Evolutionary conservation across 2,888 invertebrate genomes (phyloP), one percentile per base, ranked within the genome.

Genomic region (Abscondita cerata): DNA sequence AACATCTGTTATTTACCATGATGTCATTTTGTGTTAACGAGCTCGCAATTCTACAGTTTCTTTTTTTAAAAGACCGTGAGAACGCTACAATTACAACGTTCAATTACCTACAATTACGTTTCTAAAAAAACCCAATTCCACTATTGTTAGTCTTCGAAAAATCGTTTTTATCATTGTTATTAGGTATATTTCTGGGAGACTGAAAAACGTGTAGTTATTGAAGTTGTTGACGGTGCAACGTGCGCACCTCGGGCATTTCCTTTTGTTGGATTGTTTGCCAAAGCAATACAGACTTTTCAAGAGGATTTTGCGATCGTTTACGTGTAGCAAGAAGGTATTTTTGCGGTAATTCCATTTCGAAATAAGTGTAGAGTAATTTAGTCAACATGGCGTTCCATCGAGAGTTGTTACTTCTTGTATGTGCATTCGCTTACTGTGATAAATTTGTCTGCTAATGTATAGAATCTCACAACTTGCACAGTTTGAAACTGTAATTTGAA

Each of bases 401-500:
- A 31, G 34, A 18, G 20, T 34, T 33, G 34, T 54, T 31, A 15
- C 36, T 19, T 31, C 33, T 50, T 44, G 52, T 19, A 31, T 34
- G 38, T 31, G 31, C 20, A 19, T 51, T 18, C 36, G n/a, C 40
- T 44, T 19, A 34, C 36, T 62, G 64, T 59, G 66, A 68, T 68
- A 67, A 68, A 70, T 70, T 68, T 62, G 64, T 68, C 70, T 59
- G 65, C 67, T 64, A 65, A 56, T 67, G 61, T 64, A 66, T 62
- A 64, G 70, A 69, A 70, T 66, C 67, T 68, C 64, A 53, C 62
- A 62, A 65, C 59, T 56, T 65, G 65, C 58, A 58, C 58, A 65
- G 68, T 69, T 69, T 65, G 59, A 62, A 69, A 68, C 69, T 68
- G 63, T 68, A 69, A 70, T 70, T 69, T 69, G 68, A 67, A 66